Base-by-base conservation (phyloP, 2,888 invertebrate genomes). In the Ormyrus pomaceus region DNA sequence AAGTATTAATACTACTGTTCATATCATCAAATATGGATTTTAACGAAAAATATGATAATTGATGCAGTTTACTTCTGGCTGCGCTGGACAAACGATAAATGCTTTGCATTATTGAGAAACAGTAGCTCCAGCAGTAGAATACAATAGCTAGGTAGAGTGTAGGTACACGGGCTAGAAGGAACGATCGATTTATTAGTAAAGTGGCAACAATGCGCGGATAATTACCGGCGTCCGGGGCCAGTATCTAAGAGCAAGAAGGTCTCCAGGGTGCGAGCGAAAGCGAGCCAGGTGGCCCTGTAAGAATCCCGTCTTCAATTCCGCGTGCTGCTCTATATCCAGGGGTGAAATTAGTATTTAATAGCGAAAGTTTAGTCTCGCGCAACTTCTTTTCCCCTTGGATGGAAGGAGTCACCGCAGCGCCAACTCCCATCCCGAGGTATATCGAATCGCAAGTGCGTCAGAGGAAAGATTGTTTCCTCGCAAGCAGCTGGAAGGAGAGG, bases 331-430 rank as follows among this genome's bases (percentile, higher is more conserved):
- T 69, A 84, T 82, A 81, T 83, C 82, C 82, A 65, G 68, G 78
- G 81, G 56, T n/a, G 82, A 84, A 87, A 87, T 87, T 85, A 86
- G 86, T 85, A 86, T 87, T 87, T 87, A 86, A 87, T 85, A 86
- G 86, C 83, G 81, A 86, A 87, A 87, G 83, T 87, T 87, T 85
- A 83, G 82, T 70, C 82, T 82, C 58, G 56, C 78, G 34, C 9
- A 58, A 11, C 46, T 58, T 51, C 45, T 45, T 34, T 64, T 46
- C 7, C 19, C 51, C 45, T 9, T n/a, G n/a, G n/a, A 9, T 50
- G 58, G 10, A 4, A 59, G 51, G 19, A 59, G 45, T 34, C 34
- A 34, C 34, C 34, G 34, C 34, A 34, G 34, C 46, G n/a, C 59
- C 51, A 69, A 75, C 59, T 59, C 59, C 75, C 75, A 53, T 53